Evolutionary conservation across 1,140 invertebrate species (phyloP).

Genomic region (Bombus sylvicola): DNA sequence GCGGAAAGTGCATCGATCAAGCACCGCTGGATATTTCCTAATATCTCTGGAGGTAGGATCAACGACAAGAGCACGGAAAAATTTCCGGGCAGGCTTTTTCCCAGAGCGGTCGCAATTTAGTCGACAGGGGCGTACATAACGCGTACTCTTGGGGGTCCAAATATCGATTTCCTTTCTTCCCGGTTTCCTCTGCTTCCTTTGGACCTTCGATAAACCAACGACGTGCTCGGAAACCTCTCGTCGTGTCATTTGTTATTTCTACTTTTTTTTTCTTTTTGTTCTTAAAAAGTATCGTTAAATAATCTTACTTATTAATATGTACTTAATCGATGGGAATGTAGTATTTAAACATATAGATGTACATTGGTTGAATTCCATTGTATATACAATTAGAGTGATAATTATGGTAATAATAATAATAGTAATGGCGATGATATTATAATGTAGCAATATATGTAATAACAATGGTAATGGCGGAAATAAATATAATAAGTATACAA

Average conservation of each 20-base stretch:
- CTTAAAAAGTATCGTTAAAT: not conserved
- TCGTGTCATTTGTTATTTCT: slow-evolving; percentile 15
- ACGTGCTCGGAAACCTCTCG: slow-evolving; percentile 15
- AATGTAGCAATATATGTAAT: slow-evolving; percentile 18
- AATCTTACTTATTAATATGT: not conserved
- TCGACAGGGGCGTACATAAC: slow-evolving; percentile 61
- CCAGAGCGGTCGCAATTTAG: slow-evolving; percentile 57
- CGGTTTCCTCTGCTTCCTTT: slow-evolving; percentile 1
- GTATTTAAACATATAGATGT: not conserved
- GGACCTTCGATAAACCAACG: slow-evolving; percentile 41
- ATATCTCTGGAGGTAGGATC: not conserved
- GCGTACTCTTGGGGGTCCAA: slow-evolving; percentile 61
- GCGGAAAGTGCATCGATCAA: not conserved
- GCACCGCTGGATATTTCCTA: not conserved
- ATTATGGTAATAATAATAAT: not conserved
- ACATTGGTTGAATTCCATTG: not conserved
- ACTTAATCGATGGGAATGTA: not conserved
- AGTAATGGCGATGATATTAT: not conserved
- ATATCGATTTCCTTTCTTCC: slow-evolving; percentile 63
- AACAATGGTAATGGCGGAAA: slow-evolving; percentile 21
- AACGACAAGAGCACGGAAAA: slow-evolving; percentile 33
- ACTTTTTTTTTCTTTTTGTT: not conserved
- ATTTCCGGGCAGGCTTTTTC: slow-evolving; percentile 54
- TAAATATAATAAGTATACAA: slow-evolving; percentile 25
- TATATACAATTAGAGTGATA: not conserved